These are phyloP conservation scores for Blastomussa wellsi DNA, from an alignment of 92 coral and sea anemone genomes.

Conservation along the genomic window DNA sequence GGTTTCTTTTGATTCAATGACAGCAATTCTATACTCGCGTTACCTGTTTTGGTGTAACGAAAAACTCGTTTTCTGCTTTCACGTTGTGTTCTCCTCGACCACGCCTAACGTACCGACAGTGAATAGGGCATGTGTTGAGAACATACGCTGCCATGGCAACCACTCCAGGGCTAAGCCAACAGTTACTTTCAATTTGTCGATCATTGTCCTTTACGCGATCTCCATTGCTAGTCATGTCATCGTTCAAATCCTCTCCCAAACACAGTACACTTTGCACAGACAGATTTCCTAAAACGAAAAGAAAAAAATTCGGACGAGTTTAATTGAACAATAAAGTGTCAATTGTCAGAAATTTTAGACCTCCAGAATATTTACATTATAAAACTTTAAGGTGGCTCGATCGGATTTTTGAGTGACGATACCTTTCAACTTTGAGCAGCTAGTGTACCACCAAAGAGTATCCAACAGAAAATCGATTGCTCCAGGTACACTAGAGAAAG, in stretches of 20 bases:
- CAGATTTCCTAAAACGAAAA: not conserved
- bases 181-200: not conserved
- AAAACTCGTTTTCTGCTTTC: not conserved
- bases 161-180: constrained; percentile 20
- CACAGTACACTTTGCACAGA: not conserved
- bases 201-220: not conserved
- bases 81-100: constrained; percentile 30
- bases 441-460: too few species aligned
- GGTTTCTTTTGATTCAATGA: not conserved
- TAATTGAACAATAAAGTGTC: too few species aligned
- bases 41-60: constrained; percentile 7
- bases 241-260: not conserved
- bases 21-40: not conserved
- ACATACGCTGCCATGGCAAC: constrained; percentile 23
- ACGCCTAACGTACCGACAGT: constrained; percentile 43
- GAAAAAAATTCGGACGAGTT: not conserved
- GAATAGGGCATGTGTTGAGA: constrained; percentile 42
- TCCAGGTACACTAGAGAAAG: too few species aligned
- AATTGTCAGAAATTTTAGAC: too few species aligned
- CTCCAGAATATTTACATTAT: too few species aligned
- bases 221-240: not conserved
- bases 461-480: too few species aligned
- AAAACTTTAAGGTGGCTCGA: too few species aligned
- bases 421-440: too few species aligned
- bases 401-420: too few species aligned